phyloP scores from a whole-genome alignment of 2,113 vertebrate species.

The Steatornis caripensis region DNA sequence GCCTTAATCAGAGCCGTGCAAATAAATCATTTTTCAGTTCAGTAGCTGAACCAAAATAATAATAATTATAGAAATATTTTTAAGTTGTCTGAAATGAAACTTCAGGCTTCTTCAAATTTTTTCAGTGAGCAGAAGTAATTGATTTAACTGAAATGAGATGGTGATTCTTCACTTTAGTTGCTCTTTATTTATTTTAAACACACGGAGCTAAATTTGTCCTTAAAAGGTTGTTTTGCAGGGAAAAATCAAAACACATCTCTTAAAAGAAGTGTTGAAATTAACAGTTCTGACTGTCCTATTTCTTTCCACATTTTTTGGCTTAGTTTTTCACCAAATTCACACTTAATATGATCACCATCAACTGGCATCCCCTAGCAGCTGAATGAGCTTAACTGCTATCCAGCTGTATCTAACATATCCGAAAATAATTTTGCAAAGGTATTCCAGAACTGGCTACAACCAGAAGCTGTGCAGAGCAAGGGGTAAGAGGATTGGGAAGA shows the following conservation, averaged over 20 bases:
- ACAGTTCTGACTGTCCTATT: not conserved
- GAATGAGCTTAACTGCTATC: not conserved
- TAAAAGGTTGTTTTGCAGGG: not conserved
- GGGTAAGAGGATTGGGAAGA: not conserved
- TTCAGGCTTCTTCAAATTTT: not conserved
- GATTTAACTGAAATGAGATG: not conserved
- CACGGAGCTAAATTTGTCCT: not conserved
- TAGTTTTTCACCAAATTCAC: not conserved
- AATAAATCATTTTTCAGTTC: constrained; percentile 16
- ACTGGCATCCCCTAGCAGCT: not conserved
- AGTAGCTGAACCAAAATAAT: constrained; percentile 12
- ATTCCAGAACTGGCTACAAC: not conserved
- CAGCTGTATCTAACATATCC: not conserved
- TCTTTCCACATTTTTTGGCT: not conserved
- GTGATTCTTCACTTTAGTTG: not conserved
- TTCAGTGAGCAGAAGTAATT: not conserved
- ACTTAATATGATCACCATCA: not conserved
- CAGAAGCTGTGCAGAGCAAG: not conserved
- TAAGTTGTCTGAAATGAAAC: not conserved
- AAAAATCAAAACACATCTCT: not conserved
- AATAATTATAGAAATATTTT: not conserved
- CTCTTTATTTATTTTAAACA: constrained; percentile 14
- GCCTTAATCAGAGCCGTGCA: constrained; percentile 5
- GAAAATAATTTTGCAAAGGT: not conserved
- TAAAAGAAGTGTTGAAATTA: not conserved